These are phyloP conservation scores for Melolontha melolontha DNA, from an alignment of 2,888 invertebrate genomes.

Conservation along the genomic window DNA sequence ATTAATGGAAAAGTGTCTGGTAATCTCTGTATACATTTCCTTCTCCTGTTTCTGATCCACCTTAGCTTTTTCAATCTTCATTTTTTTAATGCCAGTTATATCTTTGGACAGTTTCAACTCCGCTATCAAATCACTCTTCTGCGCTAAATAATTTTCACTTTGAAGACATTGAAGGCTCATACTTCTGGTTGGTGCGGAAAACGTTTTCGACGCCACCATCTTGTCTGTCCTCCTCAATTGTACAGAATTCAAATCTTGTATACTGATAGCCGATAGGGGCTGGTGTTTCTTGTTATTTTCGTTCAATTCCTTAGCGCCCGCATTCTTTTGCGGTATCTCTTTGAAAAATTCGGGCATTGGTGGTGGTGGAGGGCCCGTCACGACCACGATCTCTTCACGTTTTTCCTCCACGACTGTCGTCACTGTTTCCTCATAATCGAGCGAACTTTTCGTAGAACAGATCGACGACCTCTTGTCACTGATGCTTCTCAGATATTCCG, in stretches of 20 bases:
- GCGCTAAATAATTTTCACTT: conserved; percentile 78
- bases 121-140: conserved; percentile 89
- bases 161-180: conserved; percentile 81
- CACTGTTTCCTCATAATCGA: conserved; percentile 60
- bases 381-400: conserved; percentile 55
- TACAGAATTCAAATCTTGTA: conserved; percentile 87
- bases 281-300: conserved; percentile 69
- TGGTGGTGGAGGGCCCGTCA: conserved; percentile 69
- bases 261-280: conserved; percentile 88
- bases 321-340: conserved; percentile 29
- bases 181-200: conserved; percentile 83
- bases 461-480: conserved; percentile 69
- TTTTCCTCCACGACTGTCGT: conserved; percentile 52
- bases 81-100: conserved; percentile 91
- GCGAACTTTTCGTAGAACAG: conserved; percentile 64
- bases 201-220: conserved; percentile 82
- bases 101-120: conserved; percentile 93
- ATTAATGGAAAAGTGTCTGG: conserved; percentile 84
- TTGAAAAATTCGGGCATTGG: conserved; percentile 60
- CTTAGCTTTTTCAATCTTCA: conserved; percentile 90
- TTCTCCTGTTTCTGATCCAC: conserved; percentile 86
- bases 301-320: conserved; percentile 43
- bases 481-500: conserved; percentile 90
- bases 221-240: conserved; percentile 81
- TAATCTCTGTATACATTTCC: conserved; percentile 86